phyloP scores from a whole-genome alignment of 2,888 invertebrate genomes.

The Actias luna region DNA sequence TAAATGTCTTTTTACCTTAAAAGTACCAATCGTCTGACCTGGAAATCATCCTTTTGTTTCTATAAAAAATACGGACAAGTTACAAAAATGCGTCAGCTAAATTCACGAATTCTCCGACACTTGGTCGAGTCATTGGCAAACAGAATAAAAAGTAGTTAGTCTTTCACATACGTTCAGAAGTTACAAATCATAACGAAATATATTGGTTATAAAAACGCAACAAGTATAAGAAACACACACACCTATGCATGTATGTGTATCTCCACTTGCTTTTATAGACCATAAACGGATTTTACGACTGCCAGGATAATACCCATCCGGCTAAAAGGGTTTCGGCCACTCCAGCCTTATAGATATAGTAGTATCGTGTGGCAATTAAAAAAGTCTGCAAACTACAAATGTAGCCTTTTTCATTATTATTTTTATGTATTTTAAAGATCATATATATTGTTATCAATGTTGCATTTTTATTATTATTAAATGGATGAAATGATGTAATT shows the following conservation, averaged over 20 bases:
- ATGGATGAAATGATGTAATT: not conserved
- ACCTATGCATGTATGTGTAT: constrained; percentile 59
- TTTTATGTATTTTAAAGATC: not conserved
- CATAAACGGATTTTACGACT: constrained; percentile 73
- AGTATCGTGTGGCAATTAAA: constrained; percentile 60
- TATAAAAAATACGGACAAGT: not conserved
- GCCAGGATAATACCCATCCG: constrained; percentile 76
- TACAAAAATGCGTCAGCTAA: not conserved
- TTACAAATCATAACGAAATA: constrained; percentile 79
- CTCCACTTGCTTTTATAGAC: constrained; percentile 78
- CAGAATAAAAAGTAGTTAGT: constrained; percentile 39
- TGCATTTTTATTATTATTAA: not conserved
- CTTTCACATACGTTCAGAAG: constrained; percentile 62
- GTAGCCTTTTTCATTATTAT: not conserved
- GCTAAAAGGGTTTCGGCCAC: constrained; percentile 75
- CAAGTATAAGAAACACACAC: constrained; percentile 75
- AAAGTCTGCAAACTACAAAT: constrained; percentile 49
- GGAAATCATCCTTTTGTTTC: too few species aligned
- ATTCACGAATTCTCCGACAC: not conserved
- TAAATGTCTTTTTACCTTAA: too few species aligned
- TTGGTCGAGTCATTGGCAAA: not conserved
- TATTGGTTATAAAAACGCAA: constrained; percentile 81
- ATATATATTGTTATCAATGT: not conserved
- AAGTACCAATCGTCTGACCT: too few species aligned
- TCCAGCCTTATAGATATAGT: constrained; percentile 44